Base-by-base conservation (phyloP, 2,888 invertebrate species). In the Ernsta delagoae region DNA sequence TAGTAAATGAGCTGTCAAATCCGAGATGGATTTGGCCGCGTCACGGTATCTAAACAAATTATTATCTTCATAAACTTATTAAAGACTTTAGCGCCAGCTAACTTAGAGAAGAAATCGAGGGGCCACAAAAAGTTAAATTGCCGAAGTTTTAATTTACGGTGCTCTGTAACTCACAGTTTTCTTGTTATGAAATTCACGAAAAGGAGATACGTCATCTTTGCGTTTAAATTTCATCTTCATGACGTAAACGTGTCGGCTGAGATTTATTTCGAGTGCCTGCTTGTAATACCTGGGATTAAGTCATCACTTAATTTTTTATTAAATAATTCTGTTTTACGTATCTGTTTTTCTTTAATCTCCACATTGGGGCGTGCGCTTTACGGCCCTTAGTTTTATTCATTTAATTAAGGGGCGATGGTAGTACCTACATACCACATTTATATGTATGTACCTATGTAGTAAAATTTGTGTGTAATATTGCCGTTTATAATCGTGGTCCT, bases 71-170 rank as follows among this genome's bases (percentile, higher is more conserved):
- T 48, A 54, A 75, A 74, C 65, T 71, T 70, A 70, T 74, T 70
- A 74, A 70, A 73, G 59, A 65, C 70, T 62, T 63, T 53, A 66
- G 61, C 71, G 70, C 57, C 59, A 67, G 72, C 70, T 68, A 66
- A 70, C 70, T 57, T 62, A 63, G 70, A 72, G 74, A 81, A 84
- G 83, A 79, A 83, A 86, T 84, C 75, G 78, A 77, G 77, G 76
- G 74, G 76, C 80, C 81, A 83, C 82, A 87, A 87, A 88, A 90
- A 89, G 89, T 89, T 88, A 87, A 88, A 89, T 90, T 90, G 89
- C 82, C 75, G 75, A 85, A 88, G 87, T 88, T 89, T 81, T 82
- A 84, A 82, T 85, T 83, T 80, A 81, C 75, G 78, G 71, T 82
- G 80, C 77, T 81, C 78, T 72, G 75, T 76, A 77, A 81, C 50